Conservation (phyloP, 1,140 invertebrate genomes). For the Agrypnia vestita region DNA sequence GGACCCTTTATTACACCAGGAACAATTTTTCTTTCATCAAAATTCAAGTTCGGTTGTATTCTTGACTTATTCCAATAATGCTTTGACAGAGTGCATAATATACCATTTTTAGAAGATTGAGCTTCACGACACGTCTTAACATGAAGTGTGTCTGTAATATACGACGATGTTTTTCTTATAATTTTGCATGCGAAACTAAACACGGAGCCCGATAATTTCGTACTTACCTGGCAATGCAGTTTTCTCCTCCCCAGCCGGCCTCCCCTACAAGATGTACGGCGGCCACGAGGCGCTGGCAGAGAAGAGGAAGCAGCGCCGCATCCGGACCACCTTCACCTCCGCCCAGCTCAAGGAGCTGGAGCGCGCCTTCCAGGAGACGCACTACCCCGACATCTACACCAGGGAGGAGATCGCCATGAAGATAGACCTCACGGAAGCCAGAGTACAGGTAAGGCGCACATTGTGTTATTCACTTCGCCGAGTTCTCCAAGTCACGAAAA, state of each 20-base stretch:
- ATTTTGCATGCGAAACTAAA: too few relatives aligned
- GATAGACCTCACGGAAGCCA: slow-evolving; percentile 97
- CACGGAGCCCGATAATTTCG: neutral
- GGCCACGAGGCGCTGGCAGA: slow-evolving; percentile 89
- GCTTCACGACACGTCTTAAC: too few relatives aligned
- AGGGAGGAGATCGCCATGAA: slow-evolving; percentile 98
- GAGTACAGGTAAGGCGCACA: slow-evolving; percentile 88
- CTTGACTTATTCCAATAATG: too few relatives aligned
- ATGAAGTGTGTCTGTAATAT: too few relatives aligned
- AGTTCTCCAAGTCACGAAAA: too few relatives aligned
- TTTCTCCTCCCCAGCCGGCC: slow-evolving; percentile 40
- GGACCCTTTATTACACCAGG: too few relatives aligned
- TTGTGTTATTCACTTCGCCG: too few relatives aligned
- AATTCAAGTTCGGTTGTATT: too few relatives aligned
- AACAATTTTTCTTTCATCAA: too few relatives aligned
- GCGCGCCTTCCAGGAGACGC: slow-evolving; percentile 96
- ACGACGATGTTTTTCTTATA: too few relatives aligned
- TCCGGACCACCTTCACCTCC: slow-evolving; percentile 97
- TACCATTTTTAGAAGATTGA: too few relatives aligned
- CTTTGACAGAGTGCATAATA: too few relatives aligned
- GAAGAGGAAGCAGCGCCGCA: slow-evolving; percentile 93
- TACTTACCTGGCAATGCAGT: slow-evolving; percentile 27
- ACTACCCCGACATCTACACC: slow-evolving; percentile 99
- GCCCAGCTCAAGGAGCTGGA: slow-evolving; percentile 97
- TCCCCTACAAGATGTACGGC: slow-evolving; percentile 91